Base-by-base conservation (phyloP, 2,888 invertebrate species). In the Tetranychus piercei region DNA sequence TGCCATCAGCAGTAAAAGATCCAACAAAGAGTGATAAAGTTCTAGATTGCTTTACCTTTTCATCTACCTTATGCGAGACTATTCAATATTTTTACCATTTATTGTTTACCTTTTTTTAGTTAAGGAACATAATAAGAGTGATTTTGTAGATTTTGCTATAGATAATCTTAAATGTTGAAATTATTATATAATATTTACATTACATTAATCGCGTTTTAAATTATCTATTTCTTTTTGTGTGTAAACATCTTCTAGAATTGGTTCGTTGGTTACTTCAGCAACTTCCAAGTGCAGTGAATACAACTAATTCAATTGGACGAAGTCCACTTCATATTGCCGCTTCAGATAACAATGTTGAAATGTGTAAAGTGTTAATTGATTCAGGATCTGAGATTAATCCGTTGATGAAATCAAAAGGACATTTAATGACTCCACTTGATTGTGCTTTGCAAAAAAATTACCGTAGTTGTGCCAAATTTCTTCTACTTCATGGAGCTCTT, bases 281-380 rank as follows among this genome's bases (percentile, higher is more conserved):
- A 79, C 86, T 91, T 77, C 90, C 92, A 1, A 90, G 90, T 6
- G 79, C 89, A 88, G 73, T 94, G 88, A 83, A 90, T 89, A 72
- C 89, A n/a, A 79, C 90, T 5, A 96, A 96, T 81, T 91, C 91
- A 79, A 94, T 94, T 81, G 96, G 96, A 0, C 87, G 94, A 76
- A 92, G 93, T 34, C 89, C 94, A 23, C 84, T 99, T 70, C 97
- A 99, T 82, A 89, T 97, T 77, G 94, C 96, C 1, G 94, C 95
- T 9, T 87, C 92, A 72, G 90, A 92, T 80, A 95, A 96, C 80
- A 91, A 94, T 81, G 88, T 94, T 6, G 94, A 94, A 82, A 88
- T 95, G 84, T 94, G 94, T 82, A 92, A 90, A 83, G 85, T 88
- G 79, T 77, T 83, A n/a, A 80, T 82, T 75, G 79, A 79, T 72